These are phyloP conservation scores for Symphodus melops DNA, from an alignment of 2,113 vertebrate species.

Conservation along the genomic window DNA sequence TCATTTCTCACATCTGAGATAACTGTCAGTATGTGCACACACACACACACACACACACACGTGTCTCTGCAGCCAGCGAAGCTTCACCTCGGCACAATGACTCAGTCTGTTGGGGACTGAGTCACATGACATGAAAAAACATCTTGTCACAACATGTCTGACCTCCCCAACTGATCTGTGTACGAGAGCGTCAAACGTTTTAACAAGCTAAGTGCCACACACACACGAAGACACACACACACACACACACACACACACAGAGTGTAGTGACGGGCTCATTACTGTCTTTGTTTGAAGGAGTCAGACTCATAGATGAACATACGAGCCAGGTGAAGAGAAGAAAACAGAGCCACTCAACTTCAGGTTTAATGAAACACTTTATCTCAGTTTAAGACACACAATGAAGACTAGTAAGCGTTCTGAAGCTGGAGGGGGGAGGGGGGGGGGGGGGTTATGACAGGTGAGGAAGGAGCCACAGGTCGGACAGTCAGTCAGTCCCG, in stretches of 20 bases:
- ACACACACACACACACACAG: not conserved
- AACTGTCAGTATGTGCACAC: conserved; percentile 8
- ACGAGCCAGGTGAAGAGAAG: too few relatives aligned
- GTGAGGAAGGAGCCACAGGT: too few relatives aligned
- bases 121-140: conserved; percentile 23
- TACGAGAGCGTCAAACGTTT: conserved; percentile 7
- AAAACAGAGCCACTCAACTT: too few relatives aligned
- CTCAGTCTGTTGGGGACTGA: conserved; percentile 33
- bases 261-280: not conserved
- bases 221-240: too few relatives aligned
- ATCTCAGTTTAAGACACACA: too few relatives aligned
- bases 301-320: too few relatives aligned
- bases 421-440: too few relatives aligned
- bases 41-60: conserved; percentile 9
- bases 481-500: too few relatives aligned
- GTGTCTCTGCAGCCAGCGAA: conserved; percentile 24
- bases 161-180: conserved; percentile 18
- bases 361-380: too few relatives aligned
- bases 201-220: not conserved
- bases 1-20: conserved; percentile 16
- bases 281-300: too few relatives aligned
- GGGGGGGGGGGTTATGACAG: too few relatives aligned
- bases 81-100: conserved; percentile 42
- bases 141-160: conserved; percentile 26
- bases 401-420: too few relatives aligned